Conservation (phyloP, 2,797 vertebrate species). For the Macrochelys suwanniensis region DNA sequence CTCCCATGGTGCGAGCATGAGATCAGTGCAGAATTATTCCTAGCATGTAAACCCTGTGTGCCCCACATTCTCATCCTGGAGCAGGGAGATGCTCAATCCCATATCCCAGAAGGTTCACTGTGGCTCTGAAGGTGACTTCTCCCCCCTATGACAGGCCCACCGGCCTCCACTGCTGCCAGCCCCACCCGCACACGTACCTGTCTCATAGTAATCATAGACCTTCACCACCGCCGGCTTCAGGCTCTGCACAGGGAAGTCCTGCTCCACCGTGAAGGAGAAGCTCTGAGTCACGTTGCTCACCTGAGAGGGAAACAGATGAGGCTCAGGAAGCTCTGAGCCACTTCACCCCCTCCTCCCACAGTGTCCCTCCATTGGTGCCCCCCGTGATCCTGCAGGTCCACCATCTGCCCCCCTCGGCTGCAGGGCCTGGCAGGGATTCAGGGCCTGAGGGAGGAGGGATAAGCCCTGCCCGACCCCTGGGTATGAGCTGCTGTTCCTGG, state of each 20-base stretch:
- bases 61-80: neutral
- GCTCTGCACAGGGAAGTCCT: constrained; percentile 66
- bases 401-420: accelerated
- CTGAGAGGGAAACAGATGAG: constrained; percentile 46
- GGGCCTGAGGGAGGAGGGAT: neutral
- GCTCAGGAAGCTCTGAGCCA: neutral
- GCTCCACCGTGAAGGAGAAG: constrained; percentile 62
- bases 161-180: accelerated
- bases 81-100: neutral
- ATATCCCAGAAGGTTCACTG: accelerated
- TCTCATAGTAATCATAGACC: constrained; percentile 80
- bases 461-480: accelerated
- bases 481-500: neutral
- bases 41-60: neutral
- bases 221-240: constrained; percentile 76
- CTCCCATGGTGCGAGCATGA: neutral
- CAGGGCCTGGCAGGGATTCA: neutral
- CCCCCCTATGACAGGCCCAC: accelerated
- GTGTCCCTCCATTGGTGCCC: accelerated
- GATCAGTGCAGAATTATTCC: neutral
- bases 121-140: accelerated
- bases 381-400: accelerated
- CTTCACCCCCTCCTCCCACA: neutral
- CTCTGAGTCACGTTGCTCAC: constrained; percentile 49
- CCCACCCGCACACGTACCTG: constrained; percentile 60